Percentiles rank a stretch among this genome's conserved stretches.
phyloP scores from a whole-genome alignment of 2,888 invertebrate genomes.

The Aphodius sticticus region DNA sequence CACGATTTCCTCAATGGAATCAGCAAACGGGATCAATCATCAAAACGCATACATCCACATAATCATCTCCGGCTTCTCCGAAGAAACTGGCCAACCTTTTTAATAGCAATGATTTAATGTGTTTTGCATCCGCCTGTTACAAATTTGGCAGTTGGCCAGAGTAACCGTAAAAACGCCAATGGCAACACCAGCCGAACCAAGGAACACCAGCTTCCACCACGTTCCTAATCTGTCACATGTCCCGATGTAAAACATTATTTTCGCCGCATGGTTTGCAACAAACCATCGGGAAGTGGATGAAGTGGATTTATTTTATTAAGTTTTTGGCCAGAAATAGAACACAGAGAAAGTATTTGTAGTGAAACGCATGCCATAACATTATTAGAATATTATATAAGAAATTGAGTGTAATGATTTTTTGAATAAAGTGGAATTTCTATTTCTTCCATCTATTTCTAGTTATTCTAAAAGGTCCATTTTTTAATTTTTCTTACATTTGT shows the following conservation, averaged over 20 bases:
- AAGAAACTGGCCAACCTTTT: constrained; percentile 10
- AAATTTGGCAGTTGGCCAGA: background rate
- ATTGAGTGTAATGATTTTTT: too few species aligned
- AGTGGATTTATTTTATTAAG: background rate
- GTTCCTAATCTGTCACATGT: background rate
- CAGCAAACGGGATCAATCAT: background rate
- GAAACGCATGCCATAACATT: background rate
- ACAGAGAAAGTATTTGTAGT: background rate
- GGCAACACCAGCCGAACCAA: background rate
- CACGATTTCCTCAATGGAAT: background rate
- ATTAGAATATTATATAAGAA: background rate
- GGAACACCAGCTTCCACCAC: background rate
- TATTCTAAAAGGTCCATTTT: too few species aligned
- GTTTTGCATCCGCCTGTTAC: constrained; percentile 14
- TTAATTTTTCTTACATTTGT: too few species aligned
- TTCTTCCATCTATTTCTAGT: too few species aligned
- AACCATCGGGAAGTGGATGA: background rate
- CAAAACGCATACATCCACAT: background rate
- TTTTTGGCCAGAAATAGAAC: background rate
- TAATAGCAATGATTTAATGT: constrained; percentile 27
- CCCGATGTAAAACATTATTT: background rate
- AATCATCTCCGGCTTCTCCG: constrained; percentile 11
- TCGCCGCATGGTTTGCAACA: background rate
- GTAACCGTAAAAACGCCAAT: background rate
- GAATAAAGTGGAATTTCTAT: too few species aligned